Conservation (phyloP, 23 tunicate genomes). For the Halocynthia aurantium region DNA sequence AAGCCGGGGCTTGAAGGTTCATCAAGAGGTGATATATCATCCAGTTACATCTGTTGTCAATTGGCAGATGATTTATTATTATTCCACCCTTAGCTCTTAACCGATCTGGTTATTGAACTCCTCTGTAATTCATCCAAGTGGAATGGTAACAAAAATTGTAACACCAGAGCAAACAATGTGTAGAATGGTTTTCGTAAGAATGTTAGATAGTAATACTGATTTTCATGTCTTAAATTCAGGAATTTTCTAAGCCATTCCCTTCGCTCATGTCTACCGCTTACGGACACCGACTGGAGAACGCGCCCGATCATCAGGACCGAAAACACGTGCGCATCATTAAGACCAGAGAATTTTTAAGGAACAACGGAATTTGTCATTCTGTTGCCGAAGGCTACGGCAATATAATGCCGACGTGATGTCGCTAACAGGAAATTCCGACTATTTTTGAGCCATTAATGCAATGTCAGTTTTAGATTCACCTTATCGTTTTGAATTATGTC, state of each 20-base stretch:
- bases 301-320: conserved; percentile 70
- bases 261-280: conserved; percentile 60
- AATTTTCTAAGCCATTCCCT: conserved; percentile 59
- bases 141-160: too few relatives aligned
- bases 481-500: too few relatives aligned
- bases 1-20: conserved; percentile 70
- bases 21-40: conserved; percentile 39
- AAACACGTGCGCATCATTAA: conserved; percentile 81
- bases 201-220: background rate
- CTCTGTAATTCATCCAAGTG: too few relatives aligned
- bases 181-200: background rate
- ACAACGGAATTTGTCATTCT: conserved; percentile 73
- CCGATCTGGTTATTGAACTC: too few relatives aligned
- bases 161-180: background rate
- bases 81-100: too few relatives aligned
- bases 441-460: too few relatives aligned
- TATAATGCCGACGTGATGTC: conserved; percentile 33
- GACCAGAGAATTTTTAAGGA: conserved; percentile 77
- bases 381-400: conserved; percentile 64
- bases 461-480: too few relatives aligned
- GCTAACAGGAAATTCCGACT: too few relatives aligned
- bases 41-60: too few relatives aligned
- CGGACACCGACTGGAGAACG: conserved; percentile 58
- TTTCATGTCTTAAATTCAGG: conserved; percentile 23
- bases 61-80: too few relatives aligned